These are phyloP conservation scores for Bujurquina vittata DNA, from an alignment of 2,113 vertebrate genomes.

Conservation along the genomic window DNA sequence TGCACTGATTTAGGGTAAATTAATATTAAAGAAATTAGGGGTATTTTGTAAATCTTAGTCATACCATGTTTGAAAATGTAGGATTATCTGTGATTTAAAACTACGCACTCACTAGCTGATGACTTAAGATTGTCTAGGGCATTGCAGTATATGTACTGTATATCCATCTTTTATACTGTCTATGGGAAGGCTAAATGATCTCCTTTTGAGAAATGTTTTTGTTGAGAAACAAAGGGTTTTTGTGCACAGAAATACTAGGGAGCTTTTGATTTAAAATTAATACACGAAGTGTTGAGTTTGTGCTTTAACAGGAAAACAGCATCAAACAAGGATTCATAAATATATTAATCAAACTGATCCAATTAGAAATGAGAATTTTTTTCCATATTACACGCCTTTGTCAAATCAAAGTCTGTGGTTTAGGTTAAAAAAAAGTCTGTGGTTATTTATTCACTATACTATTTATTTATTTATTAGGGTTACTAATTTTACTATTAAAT, in stretches of 20 bases:
- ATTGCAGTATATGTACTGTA: background rate
- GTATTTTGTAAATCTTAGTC: background rate
- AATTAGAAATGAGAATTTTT: background rate
- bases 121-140: too few relatives aligned
- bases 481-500: background rate
- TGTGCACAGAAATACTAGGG: too few relatives aligned
- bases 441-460: background rate
- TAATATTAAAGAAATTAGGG: background rate
- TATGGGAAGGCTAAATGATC: background rate
- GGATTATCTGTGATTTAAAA: background rate
- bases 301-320: too few relatives aligned
- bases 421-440: background rate
- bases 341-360: background rate
- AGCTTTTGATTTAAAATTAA: too few relatives aligned
- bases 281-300: too few relatives aligned
- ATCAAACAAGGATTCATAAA: background rate
- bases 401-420: background rate
- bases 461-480: too few relatives aligned
- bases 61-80: background rate
- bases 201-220: too few relatives aligned
- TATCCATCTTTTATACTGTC: background rate
- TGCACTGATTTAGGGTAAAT: background rate
- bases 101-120: background rate
- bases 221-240: too few relatives aligned
- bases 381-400: background rate